Evolutionary conservation across 1,140 invertebrate species (phyloP).

Genomic region (Drosophila nasuta): DNA sequence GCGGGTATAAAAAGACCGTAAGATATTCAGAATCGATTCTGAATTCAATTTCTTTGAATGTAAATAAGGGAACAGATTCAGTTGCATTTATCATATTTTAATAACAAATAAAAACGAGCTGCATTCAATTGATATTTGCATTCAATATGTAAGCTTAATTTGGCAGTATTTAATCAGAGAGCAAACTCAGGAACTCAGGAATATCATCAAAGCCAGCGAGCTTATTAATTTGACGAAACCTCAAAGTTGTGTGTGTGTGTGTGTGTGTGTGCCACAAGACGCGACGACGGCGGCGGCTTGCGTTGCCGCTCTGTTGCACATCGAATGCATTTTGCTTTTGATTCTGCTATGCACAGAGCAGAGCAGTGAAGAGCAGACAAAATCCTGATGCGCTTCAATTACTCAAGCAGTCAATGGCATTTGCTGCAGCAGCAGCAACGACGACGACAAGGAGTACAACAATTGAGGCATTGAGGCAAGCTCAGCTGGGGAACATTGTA

Average conservation of each 20-base stretch:
- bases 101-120: no score
- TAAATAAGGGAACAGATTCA: no score
- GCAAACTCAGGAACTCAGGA: no score
- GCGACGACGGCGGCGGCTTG: no score
- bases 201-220: not conserved
- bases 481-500: slow-evolving; percentile 55
- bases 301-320: slow-evolving; percentile 8
- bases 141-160: not conserved
- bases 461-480: slow-evolving; percentile 1
- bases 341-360: slow-evolving; percentile 24
- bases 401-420: slow-evolving; percentile 75
- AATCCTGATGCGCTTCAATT: slow-evolving; percentile 67
- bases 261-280: not conserved
- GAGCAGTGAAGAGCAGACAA: slow-evolving; percentile 13
- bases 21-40: no score
- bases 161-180: slow-evolving; percentile 3
- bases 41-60: no score
- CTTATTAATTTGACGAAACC: slow-evolving; percentile 18
- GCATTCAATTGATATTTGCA: no score
- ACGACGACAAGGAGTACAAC: slow-evolving; percentile 13
- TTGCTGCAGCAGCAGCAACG: slow-evolving; percentile 1
- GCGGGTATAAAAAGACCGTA: no score
- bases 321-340: slow-evolving; percentile 5
- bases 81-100: no score
- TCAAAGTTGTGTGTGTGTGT: not conserved